Percentiles rank a stretch among this genome's conserved stretches.
phyloP scores from a whole-genome alignment of 2,797 vertebrate species.

The Microctenopoma lineatum region DNA sequence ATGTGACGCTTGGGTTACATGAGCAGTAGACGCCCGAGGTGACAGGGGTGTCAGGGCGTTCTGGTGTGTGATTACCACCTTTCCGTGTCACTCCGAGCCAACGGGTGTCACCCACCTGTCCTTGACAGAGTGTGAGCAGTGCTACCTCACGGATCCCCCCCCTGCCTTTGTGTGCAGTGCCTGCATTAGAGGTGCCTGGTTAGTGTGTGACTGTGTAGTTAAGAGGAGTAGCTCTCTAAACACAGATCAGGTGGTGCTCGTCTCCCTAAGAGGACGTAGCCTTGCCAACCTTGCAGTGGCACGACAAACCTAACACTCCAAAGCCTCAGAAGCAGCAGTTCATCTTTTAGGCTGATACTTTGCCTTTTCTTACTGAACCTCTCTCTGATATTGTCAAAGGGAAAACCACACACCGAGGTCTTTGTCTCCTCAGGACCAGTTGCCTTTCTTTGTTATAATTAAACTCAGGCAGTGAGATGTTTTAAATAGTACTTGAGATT shows the following conservation, averaged over 20 bases:
- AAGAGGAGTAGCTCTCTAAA: constrained; percentile 67
- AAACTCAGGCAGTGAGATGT: not conserved
- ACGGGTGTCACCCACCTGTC: constrained; percentile 69
- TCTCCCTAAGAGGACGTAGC: constrained; percentile 57
- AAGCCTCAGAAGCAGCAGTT: constrained; percentile 2
- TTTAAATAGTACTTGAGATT: not conserved
- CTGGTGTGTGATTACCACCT: constrained; percentile 77
- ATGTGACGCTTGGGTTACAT: constrained; percentile 75
- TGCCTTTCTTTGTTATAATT: not conserved
- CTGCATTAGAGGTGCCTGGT: not conserved
- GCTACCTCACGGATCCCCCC: constrained; percentile 33
- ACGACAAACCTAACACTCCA: constrained; percentile 35
- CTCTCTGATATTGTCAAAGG: not conserved
- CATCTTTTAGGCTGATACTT: not conserved
- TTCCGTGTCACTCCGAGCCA: constrained; percentile 53
- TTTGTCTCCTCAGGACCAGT: not conserved
- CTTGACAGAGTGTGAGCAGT: constrained; percentile 54
- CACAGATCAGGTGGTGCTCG: constrained; percentile 73
- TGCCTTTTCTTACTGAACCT: not conserved
- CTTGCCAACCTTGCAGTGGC: constrained; percentile 30
- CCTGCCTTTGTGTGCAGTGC: constrained; percentile 28
- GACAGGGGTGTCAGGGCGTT: constrained; percentile 63
- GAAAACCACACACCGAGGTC: not conserved
- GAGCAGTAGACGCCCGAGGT: constrained; percentile 71
- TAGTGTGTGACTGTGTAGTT: constrained; percentile 61